phyloP scores from a whole-genome alignment of 2,797 vertebrate species.

The Potorous gilbertii region DNA sequence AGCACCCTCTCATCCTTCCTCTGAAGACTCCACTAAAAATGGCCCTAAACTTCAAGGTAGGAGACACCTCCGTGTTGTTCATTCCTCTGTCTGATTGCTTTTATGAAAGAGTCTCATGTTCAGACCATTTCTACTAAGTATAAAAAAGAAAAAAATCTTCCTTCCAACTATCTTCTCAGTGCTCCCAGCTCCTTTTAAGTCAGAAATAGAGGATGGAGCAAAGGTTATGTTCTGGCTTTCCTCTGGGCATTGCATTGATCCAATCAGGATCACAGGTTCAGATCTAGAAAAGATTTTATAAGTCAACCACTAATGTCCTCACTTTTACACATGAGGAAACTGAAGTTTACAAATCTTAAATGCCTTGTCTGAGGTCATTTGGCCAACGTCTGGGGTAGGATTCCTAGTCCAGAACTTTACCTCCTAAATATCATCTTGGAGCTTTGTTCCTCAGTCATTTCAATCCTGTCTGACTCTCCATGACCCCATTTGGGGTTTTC shows the following conservation, averaged over 20 bases:
- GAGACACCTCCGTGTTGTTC: neutral
- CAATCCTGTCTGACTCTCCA: neutral
- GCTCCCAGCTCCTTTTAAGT: neutral
- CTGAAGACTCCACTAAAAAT: neutral
- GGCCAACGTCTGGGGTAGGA: neutral
- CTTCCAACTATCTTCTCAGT: neutral
- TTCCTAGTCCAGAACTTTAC: neutral
- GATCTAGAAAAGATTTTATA: neutral
- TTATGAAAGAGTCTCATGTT: neutral
- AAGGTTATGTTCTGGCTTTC: neutral
- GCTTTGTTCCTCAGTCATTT: neutral
- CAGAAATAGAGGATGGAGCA: neutral
- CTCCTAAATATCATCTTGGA: neutral
- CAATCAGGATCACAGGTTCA: neutral
- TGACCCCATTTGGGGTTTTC: neutral
- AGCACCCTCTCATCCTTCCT: neutral
- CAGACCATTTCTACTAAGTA: neutral
- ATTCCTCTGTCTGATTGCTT: neutral
- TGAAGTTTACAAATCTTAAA: neutral
- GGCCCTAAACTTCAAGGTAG: neutral
- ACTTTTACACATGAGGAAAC: neutral
- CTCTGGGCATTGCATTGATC: neutral
- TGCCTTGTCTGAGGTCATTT: neutral
- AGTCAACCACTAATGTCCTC: neutral
- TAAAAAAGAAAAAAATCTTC: neutral